Conservation (phyloP, 2,113 vertebrate species). For the Ariopsis seemanni region DNA sequence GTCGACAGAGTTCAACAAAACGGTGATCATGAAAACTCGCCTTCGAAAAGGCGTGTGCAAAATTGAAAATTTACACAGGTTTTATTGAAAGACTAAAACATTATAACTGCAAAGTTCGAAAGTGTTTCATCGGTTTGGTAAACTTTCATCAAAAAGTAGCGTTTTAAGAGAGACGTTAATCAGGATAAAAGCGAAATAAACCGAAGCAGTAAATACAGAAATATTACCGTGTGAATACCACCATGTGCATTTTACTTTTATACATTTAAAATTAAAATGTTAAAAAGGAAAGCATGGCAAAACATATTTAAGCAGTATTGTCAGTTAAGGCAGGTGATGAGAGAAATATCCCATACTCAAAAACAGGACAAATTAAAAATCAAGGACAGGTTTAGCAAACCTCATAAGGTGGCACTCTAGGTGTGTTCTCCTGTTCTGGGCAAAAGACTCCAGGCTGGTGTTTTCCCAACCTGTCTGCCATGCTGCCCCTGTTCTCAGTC, state of each 20-base stretch:
- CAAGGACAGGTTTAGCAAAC: conserved; percentile 64
- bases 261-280: background rate
- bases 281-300: background rate
- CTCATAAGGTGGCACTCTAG: conserved; percentile 86
- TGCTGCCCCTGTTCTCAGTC: conserved; percentile 75
- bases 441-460: conserved; percentile 81
- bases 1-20: no score
- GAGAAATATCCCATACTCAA: background rate
- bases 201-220: background rate
- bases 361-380: background rate
- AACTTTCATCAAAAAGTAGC: no score
- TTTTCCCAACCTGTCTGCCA: conserved; percentile 80
- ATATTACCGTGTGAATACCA: no score
- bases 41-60: no score
- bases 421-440: conserved; percentile 81
- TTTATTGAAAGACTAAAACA: no score
- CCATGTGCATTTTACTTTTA: background rate
- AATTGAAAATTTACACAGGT: no score
- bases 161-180: background rate
- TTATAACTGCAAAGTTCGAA: no score
- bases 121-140: no score
- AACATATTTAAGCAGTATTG: background rate
- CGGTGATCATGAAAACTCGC: no score
- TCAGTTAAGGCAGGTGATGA: no score
- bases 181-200: background rate